Evolutionary conservation across 2,113 vertebrate species (phyloP), one percentile per base, ranked within the genome.

Genomic region (Pteropus alecto): DNA sequence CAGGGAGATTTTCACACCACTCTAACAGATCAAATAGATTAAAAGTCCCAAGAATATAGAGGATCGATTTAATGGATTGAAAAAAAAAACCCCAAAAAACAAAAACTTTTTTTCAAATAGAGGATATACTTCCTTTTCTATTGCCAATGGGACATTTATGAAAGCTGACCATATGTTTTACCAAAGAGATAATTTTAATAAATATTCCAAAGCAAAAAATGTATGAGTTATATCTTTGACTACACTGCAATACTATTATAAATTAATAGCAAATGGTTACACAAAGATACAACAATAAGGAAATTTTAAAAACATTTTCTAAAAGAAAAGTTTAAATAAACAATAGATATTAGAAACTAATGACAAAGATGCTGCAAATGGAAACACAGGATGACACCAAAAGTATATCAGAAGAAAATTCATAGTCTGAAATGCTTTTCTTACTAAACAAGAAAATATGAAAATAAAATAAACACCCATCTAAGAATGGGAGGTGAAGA

Each of bases 81-180:
- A 51, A 51, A 51, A 14, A 51, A 14, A 51, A 51, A 18, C 51
- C 38, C 3, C 3, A 38, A 51, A 51, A 51, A 51, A 18, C 51
- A 65, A 87, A 94, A 41, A 33, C 0, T 89, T 79, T 82, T 68
- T 93, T 96, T 83, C 18, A 92, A 82, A 77, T 35, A 95, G 35
- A 61, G 12, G 78, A 4, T 71, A 18, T 63, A 15, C 51, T 12
- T 88, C 9, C 24, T 93, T 90, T 95, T 56, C n/a, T 73, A 51
- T 51, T 83, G 38, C 8, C 68, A 35, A 24, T 21, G 7, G 61
- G 89, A 9, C 26, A 87, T 95, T 93, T 87, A 58, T 63, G 56
- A 83, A 93, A 82, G 30, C 58, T 61, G 38, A 41, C 46, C n/a
- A 30, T 86, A 60, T 81, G 9, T 54, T 89, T 92, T 73, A 86